Evolutionary conservation across 2,888 invertebrate genomes (phyloP).

Genomic region (Hymenopus coronatus): DNA sequence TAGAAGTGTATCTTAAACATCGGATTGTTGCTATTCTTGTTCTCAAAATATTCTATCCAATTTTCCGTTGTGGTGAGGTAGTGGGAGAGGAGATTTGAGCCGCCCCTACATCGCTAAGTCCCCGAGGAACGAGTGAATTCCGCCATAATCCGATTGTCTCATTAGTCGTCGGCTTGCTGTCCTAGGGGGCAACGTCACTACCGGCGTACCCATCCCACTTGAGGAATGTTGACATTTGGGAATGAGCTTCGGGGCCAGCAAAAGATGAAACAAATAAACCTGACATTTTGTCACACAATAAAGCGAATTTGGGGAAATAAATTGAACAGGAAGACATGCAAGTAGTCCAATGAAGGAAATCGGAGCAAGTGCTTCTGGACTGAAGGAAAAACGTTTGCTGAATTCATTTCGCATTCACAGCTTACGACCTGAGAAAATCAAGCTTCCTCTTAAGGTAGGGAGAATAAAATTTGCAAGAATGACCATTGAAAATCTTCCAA

Average conservation of each 20-base stretch:
- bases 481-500: too few relatives aligned
- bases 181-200: background rate
- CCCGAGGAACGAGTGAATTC: conserved; percentile 13
- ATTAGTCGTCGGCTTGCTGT: conserved; percentile 21
- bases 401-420: too few relatives aligned
- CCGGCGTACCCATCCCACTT: background rate
- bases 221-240: background rate
- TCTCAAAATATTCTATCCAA: background rate
- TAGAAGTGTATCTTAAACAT: background rate
- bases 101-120: conserved; percentile 6
- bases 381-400: background rate
- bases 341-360: background rate
- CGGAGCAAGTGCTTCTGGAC: background rate
- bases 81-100: conserved; percentile 1
- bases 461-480: too few relatives aligned
- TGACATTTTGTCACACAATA: conserved; percentile 31
- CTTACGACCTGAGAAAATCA: too few relatives aligned
- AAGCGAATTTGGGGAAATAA: conserved; percentile 23
- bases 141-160: conserved; percentile 29
- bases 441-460: too few relatives aligned
- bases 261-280: conserved; percentile 3
- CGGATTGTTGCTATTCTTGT: background rate
- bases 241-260: background rate
- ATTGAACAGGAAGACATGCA: background rate
- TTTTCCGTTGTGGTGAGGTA: background rate